Conservation (phyloP, 2,888 invertebrate genomes). For the Zonitis immaculata region DNA sequence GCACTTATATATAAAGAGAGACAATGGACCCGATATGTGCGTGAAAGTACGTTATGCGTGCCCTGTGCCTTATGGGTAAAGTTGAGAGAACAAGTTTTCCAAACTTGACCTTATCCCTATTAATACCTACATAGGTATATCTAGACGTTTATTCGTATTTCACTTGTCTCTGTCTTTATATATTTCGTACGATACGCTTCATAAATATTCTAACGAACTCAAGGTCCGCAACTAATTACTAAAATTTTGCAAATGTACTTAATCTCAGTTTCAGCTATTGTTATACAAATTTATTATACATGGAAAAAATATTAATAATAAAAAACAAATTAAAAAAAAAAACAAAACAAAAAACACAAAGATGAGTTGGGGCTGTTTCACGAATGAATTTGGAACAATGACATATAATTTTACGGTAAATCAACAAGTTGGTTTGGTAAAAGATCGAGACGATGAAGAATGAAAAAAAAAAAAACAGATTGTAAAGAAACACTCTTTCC, state of each 20-base stretch:
- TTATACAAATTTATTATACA: too few relatives aligned
- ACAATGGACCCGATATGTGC: too few relatives aligned
- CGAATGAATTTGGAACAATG: constrained; percentile 5
- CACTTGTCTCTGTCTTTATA: constrained; percentile 19
- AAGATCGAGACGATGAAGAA: neutral
- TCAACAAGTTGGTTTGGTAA: constrained; percentile 4
- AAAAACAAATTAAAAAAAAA: neutral
- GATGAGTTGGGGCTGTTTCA: neutral
- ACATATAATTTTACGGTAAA: constrained; percentile 4
- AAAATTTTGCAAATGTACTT: constrained; percentile 10
- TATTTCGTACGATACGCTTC: constrained; percentile 36
- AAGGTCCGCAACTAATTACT: constrained; percentile 36
- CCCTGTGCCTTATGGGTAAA: too few relatives aligned
- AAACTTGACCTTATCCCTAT: too few relatives aligned
- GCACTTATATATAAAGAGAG: too few relatives aligned
- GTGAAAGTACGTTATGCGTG: too few relatives aligned
- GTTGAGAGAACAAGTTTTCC: too few relatives aligned
- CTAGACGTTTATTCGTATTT: too few relatives aligned
- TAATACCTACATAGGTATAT: too few relatives aligned
- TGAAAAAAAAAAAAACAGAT: neutral
- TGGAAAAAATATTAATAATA: too few relatives aligned
- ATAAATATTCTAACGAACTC: constrained; percentile 34
- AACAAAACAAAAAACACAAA: neutral
- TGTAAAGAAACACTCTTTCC: too few relatives aligned
- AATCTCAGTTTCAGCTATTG: too few relatives aligned